Conservation (phyloP, 2,888 invertebrate genomes). For the Esperia sulphurella region DNA sequence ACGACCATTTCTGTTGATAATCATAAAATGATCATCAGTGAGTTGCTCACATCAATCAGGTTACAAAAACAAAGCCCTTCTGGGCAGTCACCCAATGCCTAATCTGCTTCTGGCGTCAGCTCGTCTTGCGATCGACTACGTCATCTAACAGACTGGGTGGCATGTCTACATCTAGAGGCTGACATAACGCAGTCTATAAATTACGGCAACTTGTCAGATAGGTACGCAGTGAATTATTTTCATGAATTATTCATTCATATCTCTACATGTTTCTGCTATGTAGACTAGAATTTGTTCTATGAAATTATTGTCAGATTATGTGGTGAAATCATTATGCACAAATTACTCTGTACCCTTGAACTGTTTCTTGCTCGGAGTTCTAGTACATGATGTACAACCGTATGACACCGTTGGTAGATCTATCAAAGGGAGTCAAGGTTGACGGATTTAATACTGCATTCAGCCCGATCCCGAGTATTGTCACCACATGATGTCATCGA, state of each 20-base stretch:
- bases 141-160: not conserved
- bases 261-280: not conserved
- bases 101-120: not conserved
- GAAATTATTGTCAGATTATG: constrained; percentile 6
- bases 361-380: not conserved
- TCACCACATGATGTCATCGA: no score
- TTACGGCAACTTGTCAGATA: not conserved
- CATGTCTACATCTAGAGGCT: not conserved
- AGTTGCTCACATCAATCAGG: no score
- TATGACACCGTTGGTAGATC: no score
- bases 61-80: no score
- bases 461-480: not conserved
- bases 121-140: not conserved
- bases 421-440: constrained; percentile 14
- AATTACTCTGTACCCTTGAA: constrained; percentile 10
- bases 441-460: not conserved
- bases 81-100: not conserved
- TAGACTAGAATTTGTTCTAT: not conserved
- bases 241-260: not conserved
- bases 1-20: no score
- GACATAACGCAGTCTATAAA: not conserved
- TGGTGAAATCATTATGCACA: constrained; percentile 1
- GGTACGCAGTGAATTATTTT: not conserved
- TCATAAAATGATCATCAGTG: no score
- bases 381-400: no score